These are phyloP conservation scores for Podarcis lilfordi DNA, from an alignment of 2,797 vertebrate species.

Conservation along the genomic window DNA sequence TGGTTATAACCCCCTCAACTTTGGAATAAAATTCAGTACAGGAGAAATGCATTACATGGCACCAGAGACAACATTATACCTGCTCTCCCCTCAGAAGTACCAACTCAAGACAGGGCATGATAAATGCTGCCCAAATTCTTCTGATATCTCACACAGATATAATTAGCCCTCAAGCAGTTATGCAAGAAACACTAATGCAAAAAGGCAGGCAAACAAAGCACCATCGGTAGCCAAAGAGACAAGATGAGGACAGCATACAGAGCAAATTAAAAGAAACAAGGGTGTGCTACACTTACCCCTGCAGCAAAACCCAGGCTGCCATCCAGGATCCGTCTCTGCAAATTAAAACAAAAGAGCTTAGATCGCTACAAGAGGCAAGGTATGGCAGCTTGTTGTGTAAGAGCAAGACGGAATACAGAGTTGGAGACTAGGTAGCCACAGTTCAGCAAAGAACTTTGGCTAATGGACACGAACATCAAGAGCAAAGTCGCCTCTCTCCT, in stretches of 20 bases:
- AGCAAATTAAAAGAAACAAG: not conserved
- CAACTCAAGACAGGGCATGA: rapidly evolving
- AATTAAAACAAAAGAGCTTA: conserved; percentile 7
- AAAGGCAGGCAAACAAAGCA: rapidly evolving
- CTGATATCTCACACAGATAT: not conserved
- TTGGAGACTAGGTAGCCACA: rapidly evolving
- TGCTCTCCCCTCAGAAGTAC: not conserved
- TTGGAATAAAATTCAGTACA: rapidly evolving
- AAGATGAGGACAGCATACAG: not conserved
- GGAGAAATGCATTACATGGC: not conserved
- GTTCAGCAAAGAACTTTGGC: not conserved
- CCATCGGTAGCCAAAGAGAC: not conserved
- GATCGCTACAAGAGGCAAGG: not conserved
- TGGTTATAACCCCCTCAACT: too few species aligned
- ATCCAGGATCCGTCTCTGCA: conserved; percentile 91
- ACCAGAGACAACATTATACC: not conserved
- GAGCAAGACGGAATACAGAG: rapidly evolving
- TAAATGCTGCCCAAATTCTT: not conserved
- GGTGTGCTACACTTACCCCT: conserved; percentile 82
- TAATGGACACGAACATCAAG: not conserved
- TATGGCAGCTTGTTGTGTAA: not conserved
- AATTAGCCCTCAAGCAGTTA: not conserved
- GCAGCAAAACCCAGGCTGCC: conserved; percentile 97
- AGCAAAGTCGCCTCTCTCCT: too few species aligned
- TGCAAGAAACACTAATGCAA: rapidly evolving